Base-by-base conservation (phyloP, 92 coral and sea anemone genomes). In the Anthopleura xanthogrammica region DNA sequence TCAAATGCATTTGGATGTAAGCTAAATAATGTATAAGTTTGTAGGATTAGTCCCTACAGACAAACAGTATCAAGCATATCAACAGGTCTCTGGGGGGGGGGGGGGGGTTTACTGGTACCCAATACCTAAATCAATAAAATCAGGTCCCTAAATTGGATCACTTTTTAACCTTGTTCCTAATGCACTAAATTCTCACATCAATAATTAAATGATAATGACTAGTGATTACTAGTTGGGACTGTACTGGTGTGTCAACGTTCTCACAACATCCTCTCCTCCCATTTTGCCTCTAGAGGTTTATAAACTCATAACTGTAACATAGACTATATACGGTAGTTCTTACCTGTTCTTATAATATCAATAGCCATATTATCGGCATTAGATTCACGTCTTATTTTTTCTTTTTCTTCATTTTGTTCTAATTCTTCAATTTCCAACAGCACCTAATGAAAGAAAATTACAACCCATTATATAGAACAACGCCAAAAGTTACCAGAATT, bases 291-390 rank as follows among this genome's bases (percentile, higher is more conserved):
- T 57, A 1, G 5, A 58, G n/a, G 64, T 17, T 58, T 5, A 58
- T 58, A 16, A 58, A 58, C 17, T 19, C 17, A 58, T 58, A 14
- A 58, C 12, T 14, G 16, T 17, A 46, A 17, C 9, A 50, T 78
- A 41, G 19, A 16, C 13, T 52, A 29, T 29, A 29, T 29, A 16
- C 41, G 12, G 41, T n/a, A 66, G 19, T 36, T 71, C n/a, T 11
- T 56, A 91, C 97, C 94, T 84, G 97, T 89, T 82, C 90, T 81
- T 36, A 93, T 77, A 54, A 91, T 83, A 66, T 91, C 97, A 70
- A 93, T 64, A 68, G 97, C 90, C 92, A 87, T 82, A 46, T 83
- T 72, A 78, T 86, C 87, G 19, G 77, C 80, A 12, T 84, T 72
- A 16, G 89, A 79, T 50, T 83, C 87, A 64, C 65, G 60, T 36